Evolutionary conservation across 2,888 invertebrate species (phyloP).

Genomic region (Aleiodes leptofemur): DNA sequence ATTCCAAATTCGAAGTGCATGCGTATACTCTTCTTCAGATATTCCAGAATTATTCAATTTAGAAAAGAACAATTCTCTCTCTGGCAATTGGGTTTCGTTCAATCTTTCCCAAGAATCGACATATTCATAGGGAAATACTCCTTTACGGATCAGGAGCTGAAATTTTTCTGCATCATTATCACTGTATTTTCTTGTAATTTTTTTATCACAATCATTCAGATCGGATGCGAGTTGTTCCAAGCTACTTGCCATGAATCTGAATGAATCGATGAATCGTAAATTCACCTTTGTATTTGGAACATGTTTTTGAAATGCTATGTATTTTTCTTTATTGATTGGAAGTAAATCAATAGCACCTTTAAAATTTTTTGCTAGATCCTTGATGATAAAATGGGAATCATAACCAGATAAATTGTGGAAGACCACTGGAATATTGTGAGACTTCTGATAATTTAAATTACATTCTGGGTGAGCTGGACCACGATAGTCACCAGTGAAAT

Average conservation of each 20-base stretch:
- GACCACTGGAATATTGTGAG: not conserved
- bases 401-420: not conserved
- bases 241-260: constrained; percentile 12
- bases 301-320: constrained; percentile 10
- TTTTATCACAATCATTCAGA: constrained; percentile 15
- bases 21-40: constrained; percentile 53
- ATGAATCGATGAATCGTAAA: constrained; percentile 15
- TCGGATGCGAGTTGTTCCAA: constrained; percentile 7
- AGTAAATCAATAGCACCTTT: not conserved
- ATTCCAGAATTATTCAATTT: constrained; percentile 54
- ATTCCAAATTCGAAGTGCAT: constrained; percentile 44
- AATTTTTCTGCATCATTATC: constrained; percentile 44
- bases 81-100: constrained; percentile 51
- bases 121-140: constrained; percentile 61
- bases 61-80: constrained; percentile 54
- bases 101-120: constrained; percentile 57
- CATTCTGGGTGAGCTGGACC: constrained; percentile 5
- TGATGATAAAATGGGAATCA: not conserved
- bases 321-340: constrained; percentile 8
- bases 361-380: not conserved
- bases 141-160: constrained; percentile 58
- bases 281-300: not conserved
- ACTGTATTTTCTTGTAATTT: not conserved
- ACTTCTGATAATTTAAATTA: constrained; percentile 1
- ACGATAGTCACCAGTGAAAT: constrained; percentile 10